A percentile compares a stretch with the other conserved stretches of the same genome.
phyloP scores from a whole-genome alignment of 2,888 invertebrate species.

The Spodoptera littoralis region DNA sequence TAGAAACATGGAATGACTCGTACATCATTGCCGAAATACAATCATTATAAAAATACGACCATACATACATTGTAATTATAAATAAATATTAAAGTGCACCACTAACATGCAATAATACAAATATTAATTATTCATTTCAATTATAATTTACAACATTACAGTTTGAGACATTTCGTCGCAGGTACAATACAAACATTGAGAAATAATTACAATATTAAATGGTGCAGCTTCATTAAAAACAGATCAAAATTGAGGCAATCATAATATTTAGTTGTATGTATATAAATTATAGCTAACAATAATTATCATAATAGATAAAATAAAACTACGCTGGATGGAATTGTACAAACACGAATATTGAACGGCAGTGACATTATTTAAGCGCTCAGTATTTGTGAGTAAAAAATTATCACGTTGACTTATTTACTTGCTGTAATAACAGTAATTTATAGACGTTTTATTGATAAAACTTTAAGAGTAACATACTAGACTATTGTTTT shows the following conservation, averaged over 20 bases:
- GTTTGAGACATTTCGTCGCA: not conserved
- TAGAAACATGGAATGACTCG: conserved; percentile 54
- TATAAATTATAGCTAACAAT: conserved; percentile 17
- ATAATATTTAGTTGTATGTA: conserved; percentile 3
- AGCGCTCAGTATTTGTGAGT: conserved; percentile 49
- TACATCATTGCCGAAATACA: conserved; percentile 45
- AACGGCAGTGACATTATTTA: conserved; percentile 31
- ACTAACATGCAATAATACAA: not conserved
- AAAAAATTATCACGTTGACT: conserved; percentile 29
- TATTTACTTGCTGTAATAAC: conserved; percentile 13
- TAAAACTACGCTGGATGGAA: conserved; percentile 47
- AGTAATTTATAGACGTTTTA: not conserved
- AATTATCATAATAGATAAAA: conserved; percentile 23
- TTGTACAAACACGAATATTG: conserved; percentile 22
- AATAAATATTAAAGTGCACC: conserved; percentile 39
- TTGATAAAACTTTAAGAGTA: too few species aligned
- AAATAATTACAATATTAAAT: conserved; percentile 3
- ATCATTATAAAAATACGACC: conserved; percentile 24
- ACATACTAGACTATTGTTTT: too few species aligned
- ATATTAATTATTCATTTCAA: conserved; percentile 2
- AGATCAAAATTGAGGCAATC: conserved; percentile 28
- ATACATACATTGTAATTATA: conserved; percentile 10
- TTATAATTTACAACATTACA: conserved; percentile 3
- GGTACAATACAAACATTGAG: too few species aligned
- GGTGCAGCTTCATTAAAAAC: conserved; percentile 40